Conservation (phyloP, 2,113 vertebrate genomes). For the Paradoxurus hermaphroditus region DNA sequence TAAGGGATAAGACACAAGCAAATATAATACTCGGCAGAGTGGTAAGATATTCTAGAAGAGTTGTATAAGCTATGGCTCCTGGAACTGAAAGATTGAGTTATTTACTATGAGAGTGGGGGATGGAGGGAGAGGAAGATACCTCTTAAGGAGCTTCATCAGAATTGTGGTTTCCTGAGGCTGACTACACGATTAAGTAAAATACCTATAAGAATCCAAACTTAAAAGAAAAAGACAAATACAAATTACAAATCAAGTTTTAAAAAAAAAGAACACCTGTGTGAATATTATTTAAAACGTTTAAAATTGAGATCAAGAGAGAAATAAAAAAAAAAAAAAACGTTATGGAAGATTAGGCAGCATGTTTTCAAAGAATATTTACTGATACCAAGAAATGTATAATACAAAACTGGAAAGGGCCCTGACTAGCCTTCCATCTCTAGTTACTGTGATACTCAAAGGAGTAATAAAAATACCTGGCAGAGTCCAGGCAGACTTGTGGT, state of each 20-base stretch:
- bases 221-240: not conserved
- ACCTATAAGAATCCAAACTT: not conserved
- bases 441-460: not conserved
- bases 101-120: not conserved
- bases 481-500: not conserved
- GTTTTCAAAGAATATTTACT: not conserved
- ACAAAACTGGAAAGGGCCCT: not conserved
- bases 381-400: not conserved
- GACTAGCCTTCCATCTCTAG: not conserved
- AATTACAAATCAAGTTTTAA: not conserved
- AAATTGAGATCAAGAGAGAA: not conserved
- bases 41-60: not conserved
- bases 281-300: not conserved
- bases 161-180: not conserved
- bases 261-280: not conserved
- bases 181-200: not conserved
- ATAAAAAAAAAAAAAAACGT: not conserved
- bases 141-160: not conserved
- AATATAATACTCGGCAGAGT: not conserved
- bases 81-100: not conserved
- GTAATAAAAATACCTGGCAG: not conserved
- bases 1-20: not conserved
- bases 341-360: not conserved
- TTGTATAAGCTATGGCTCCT: not conserved
- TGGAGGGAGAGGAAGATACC: not conserved